Evolutionary conservation across 1,140 invertebrate species (phyloP).

Genomic region (Pogonognathellus flavescens): DNA sequence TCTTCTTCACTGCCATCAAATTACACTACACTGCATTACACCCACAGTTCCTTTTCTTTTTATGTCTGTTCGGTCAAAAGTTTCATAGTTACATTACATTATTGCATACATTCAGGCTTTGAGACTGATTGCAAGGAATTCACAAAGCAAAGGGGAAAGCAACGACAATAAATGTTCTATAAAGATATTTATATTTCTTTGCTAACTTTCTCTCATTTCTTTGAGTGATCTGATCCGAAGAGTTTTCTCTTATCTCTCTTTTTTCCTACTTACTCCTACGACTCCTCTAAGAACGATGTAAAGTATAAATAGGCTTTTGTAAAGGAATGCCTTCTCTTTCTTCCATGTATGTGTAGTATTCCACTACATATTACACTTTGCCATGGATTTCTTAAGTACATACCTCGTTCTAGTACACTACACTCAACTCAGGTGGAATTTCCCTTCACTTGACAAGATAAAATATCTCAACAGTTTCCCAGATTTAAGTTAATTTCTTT

Average conservation of each 20-base stretch:
- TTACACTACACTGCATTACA: conserved; percentile 47
- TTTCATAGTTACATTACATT: conserved; percentile 46
- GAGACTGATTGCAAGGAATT: conserved; percentile 41
- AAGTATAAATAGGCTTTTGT: neutral
- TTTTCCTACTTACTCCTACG: neutral
- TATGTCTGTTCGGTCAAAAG: conserved; percentile 44
- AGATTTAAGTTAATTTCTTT: conserved; percentile 51
- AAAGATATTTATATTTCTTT: conserved; percentile 50
- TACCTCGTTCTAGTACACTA: neutral
- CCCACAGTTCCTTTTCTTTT: conserved; percentile 48
- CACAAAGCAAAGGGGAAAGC: neutral
- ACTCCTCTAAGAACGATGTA: neutral
- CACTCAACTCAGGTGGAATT: conserved; percentile 26
- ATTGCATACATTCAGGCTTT: conserved; percentile 24
- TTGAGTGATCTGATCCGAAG: conserved; percentile 40
- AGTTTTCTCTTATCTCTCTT: conserved; percentile 26
- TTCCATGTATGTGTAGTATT: neutral
- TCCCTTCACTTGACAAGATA: conserved; percentile 36
- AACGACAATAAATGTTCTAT: conserved; percentile 47
- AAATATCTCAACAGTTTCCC: conserved; percentile 48
- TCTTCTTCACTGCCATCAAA: conserved; percentile 19
- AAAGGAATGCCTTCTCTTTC: neutral
- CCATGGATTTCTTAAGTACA: neutral
- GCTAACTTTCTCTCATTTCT: conserved; percentile 47
- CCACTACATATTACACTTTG: neutral